Evolutionary conservation across 2,888 invertebrate species (phyloP).

Genomic region (Hemicrepidius hirtus): DNA sequence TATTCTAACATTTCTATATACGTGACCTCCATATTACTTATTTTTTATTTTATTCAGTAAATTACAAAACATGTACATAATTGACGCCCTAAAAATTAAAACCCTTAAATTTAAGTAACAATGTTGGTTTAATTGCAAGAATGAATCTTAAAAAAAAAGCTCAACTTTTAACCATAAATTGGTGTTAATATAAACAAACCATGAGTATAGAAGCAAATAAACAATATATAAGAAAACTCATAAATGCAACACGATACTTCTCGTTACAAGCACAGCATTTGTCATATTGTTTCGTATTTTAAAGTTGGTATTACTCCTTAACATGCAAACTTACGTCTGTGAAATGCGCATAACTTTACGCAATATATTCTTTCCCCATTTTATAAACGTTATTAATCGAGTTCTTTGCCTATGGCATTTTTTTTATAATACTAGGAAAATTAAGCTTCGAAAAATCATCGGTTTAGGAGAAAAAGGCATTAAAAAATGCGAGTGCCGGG

Average conservation of each 20-base stretch:
- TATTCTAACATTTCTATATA: too few species aligned
- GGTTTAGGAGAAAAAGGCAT: constrained; percentile 42
- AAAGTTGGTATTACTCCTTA: constrained; percentile 66
- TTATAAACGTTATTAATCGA: constrained; percentile 45
- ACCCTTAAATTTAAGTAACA: neutral
- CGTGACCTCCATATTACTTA: too few species aligned
- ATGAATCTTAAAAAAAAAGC: neutral
- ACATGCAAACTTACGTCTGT: constrained; percentile 64
- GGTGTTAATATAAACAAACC: constrained; percentile 48
- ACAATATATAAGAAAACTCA: constrained; percentile 43
- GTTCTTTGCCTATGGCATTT: neutral
- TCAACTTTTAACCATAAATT: constrained; percentile 36
- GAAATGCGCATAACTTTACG: constrained; percentile 57
- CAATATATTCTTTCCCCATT: constrained; percentile 23
- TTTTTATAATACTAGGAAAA: constrained; percentile 5
- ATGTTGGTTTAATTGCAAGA: neutral
- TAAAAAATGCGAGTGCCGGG: constrained; percentile 52
- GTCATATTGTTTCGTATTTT: constrained; percentile 66
- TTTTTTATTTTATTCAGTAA: too few species aligned
- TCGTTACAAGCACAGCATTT: constrained; percentile 63
- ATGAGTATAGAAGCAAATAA: constrained; percentile 45
- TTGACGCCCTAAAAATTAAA: too few species aligned
- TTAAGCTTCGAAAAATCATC: constrained; percentile 28
- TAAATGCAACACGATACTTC: constrained; percentile 63
- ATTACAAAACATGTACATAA: too few species aligned